Conservation (phyloP, 2,113 vertebrate species). For the Chionodraco myersi region DNA sequence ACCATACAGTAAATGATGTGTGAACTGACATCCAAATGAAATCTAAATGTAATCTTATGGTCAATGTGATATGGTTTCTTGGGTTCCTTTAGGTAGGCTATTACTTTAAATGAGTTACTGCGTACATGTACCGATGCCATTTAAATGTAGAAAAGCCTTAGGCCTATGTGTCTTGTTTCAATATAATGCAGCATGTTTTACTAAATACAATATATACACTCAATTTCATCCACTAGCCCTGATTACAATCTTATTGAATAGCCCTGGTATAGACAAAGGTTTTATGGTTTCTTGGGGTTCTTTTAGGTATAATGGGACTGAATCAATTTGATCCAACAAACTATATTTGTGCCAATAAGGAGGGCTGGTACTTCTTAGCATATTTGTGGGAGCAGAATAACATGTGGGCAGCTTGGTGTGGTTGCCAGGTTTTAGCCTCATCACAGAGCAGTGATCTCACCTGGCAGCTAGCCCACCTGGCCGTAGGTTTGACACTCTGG, state of each 20-base stretch:
- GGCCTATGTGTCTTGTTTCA: no score
- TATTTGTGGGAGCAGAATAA: conserved; percentile 43
- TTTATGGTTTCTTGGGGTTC: not conserved
- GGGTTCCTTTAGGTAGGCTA: not conserved
- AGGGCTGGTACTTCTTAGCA: conserved; percentile 25
- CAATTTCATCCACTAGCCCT: no score
- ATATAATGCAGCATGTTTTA: no score
- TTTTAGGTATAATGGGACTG: not conserved
- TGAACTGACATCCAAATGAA: not conserved
- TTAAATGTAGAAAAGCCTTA: no score
- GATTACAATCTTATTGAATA: no score
- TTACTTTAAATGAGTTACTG: not conserved
- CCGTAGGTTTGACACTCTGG: conserved; percentile 94
- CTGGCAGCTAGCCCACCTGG: conserved; percentile 95
- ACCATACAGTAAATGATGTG: not conserved
- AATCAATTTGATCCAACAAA: conserved; percentile 50
- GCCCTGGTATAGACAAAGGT: not conserved
- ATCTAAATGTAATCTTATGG: not conserved
- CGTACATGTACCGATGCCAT: no score
- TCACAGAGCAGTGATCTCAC: conserved; percentile 85
- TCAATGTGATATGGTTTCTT: not conserved
- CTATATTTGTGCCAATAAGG: conserved; percentile 31
- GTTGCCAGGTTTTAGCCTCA: conserved; percentile 53
- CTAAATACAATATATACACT: no score
- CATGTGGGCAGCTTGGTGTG: conserved; percentile 39